A percentile compares a stretch with the other conserved stretches of the same genome.
These are phyloP conservation scores for Erythrocebus patas DNA, from an alignment of 2,113 vertebrate species.

Conservation along the genomic window DNA sequence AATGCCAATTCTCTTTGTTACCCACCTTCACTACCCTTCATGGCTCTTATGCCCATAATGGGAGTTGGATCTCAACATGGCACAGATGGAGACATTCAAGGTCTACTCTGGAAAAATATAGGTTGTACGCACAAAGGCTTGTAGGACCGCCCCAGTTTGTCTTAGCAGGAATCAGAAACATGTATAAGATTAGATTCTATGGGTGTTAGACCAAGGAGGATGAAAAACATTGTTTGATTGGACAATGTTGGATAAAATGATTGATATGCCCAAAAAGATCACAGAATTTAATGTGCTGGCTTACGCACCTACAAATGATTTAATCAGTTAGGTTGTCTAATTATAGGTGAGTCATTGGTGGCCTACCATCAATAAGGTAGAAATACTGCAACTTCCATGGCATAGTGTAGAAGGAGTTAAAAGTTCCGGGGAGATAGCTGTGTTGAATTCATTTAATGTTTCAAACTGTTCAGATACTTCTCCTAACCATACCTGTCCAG, in stretches of 20 bases:
- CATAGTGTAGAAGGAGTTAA: background rate
- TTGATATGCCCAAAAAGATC: background rate
- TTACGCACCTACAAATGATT: background rate
- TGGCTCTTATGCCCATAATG: background rate
- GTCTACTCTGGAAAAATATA: background rate
- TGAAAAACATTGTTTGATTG: background rate
- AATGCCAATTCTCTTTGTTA: background rate
- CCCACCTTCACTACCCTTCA: background rate
- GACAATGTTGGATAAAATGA: background rate
- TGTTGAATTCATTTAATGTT: background rate
- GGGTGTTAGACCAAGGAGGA: background rate
- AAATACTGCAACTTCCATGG: background rate
- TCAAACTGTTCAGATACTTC: background rate
- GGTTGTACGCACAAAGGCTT: background rate
- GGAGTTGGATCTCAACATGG: background rate
- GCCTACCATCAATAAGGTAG: background rate
- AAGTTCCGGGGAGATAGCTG: background rate
- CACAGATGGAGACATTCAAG: background rate
- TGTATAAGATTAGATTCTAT: background rate
- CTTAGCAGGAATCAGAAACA: background rate
- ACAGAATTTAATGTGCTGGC: background rate
- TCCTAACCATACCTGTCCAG: background rate
- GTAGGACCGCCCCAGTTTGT: background rate
- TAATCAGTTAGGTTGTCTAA: background rate
- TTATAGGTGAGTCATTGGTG: background rate